These are phyloP conservation scores for Glyphotaelius pellucidus DNA, from an alignment of 2,888 invertebrate genomes.

Conservation along the genomic window DNA sequence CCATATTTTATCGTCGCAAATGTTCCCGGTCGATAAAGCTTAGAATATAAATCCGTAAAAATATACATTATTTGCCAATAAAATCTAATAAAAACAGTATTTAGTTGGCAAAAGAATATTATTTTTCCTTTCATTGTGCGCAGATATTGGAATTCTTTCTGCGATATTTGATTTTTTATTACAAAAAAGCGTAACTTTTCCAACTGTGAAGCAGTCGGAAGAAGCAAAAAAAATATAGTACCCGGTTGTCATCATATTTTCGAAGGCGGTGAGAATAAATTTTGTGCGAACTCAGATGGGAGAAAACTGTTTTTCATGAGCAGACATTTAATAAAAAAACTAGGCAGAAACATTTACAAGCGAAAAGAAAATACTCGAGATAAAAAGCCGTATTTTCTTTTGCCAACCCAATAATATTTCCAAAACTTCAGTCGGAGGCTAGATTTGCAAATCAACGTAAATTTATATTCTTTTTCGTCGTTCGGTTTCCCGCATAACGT, in stretches of 20 bases:
- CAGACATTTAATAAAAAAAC: constrained; percentile 62
- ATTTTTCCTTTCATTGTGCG: not conserved
- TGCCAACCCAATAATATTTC: constrained; percentile 62
- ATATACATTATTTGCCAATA: not conserved
- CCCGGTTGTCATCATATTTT: constrained; percentile 62
- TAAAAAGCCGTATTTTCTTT: constrained; percentile 64
- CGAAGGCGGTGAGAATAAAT: constrained; percentile 59
- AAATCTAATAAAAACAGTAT: not conserved
- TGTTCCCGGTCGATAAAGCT: not conserved
- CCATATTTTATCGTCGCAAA: not conserved
- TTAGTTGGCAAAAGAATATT: not conserved
- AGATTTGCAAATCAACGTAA: constrained; percentile 66
- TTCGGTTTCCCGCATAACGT: constrained; percentile 59
- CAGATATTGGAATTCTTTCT: not conserved
- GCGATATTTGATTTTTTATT: constrained; percentile 7
- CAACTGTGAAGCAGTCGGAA: constrained; percentile 43
- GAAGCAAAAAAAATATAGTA: constrained; percentile 25
- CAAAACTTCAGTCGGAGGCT: constrained; percentile 60
- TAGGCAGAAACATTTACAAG: constrained; percentile 65
- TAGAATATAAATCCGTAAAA: not conserved
- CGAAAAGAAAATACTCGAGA: constrained; percentile 62
- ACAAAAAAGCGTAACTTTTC: not conserved
- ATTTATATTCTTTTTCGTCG: constrained; percentile 65
- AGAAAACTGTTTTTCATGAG: constrained; percentile 57
- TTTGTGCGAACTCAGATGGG: constrained; percentile 51